Evolutionary conservation across 1,140 invertebrate genomes (phyloP), one percentile per base, ranked within the genome.

Genomic region (Drosophila trapezifrons): DNA sequence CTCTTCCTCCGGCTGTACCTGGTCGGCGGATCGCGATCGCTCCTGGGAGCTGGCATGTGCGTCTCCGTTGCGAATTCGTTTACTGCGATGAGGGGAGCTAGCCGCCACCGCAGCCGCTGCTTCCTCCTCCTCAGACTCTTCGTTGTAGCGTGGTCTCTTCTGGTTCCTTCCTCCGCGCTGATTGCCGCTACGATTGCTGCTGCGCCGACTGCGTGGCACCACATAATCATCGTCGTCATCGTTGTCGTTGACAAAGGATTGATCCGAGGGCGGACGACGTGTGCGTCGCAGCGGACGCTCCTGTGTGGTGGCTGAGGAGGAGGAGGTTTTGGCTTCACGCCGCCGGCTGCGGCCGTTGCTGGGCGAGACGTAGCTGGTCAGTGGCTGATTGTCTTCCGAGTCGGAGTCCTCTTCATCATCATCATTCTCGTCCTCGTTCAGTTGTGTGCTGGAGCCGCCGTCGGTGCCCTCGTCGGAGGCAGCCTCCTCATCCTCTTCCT

Each of bases 121-220:
- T 65, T 94, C 94, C 73, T 95, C 89, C 42, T 92, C 91, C 71
- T 94, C 93, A 70, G 94, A 94, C 76, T 95, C 94, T 79, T 95
- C 95, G 81, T 95, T 95, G 80, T 95, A 95, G 8, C 92, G 93
- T 4, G 93, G 93, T 18, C 94, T 93, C 52, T 94, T 94, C 38
- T 76, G 92, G 67, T 77, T 94, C 77, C 92, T 90, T 9, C 74
- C 70, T 47, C 65, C 59, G 40, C 79, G 87, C 42, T 82, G 80
- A 46, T 66, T 80, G 12, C 70, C 56, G 12, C 76, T 60, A 2
- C 80, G 69, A 29, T 76, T 75, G 5, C 27, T 20, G 0, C 22
- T 27, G 4, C 64, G 59, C n/a, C 65, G 56, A 51, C 70, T 74
- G 12, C 80, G 76, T 4, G 65, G 78, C 18, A 57, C 64, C 46